Conservation (phyloP, 2,888 invertebrate genomes). For the Automeris io region DNA sequence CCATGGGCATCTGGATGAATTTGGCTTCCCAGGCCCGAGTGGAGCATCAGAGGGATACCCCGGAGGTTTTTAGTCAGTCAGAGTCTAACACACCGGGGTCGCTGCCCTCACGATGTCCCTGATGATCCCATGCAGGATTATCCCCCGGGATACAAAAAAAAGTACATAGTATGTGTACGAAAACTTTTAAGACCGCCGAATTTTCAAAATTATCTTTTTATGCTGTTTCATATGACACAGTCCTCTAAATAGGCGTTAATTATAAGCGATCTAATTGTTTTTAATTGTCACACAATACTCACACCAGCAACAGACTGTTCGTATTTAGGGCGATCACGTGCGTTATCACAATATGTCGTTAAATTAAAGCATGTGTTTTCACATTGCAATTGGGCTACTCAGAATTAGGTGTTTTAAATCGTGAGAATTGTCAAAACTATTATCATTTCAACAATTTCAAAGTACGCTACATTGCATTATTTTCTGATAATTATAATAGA, state of each 20-base stretch:
- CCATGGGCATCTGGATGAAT: too few species aligned
- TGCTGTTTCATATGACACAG: background rate
- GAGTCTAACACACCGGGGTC: too few species aligned
- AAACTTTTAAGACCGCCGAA: too few species aligned
- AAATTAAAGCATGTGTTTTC: constrained; percentile 8
- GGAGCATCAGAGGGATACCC: too few species aligned
- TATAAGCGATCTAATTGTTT: background rate
- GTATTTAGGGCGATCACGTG: constrained; percentile 10
- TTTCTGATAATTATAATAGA: background rate
- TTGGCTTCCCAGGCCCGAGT: too few species aligned
- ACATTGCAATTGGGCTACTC: background rate
- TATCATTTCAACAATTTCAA: constrained; percentile 1
- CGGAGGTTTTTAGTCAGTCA: too few species aligned
- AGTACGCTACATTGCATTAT: background rate
- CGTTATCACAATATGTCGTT: constrained; percentile 6
- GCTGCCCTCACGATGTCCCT: too few species aligned
- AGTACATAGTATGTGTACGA: too few species aligned
- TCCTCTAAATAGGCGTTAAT: background rate
- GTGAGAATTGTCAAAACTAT: constrained; percentile 5
- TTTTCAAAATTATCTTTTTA: background rate
- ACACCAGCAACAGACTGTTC: constrained; percentile 5
- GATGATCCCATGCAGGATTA: too few species aligned
- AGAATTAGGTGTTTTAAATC: constrained; percentile 4
- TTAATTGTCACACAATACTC: constrained; percentile 2
- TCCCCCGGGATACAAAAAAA: too few species aligned